Conservation (phyloP, 2,797 vertebrate species). For the Onychomys arenicola region DNA sequence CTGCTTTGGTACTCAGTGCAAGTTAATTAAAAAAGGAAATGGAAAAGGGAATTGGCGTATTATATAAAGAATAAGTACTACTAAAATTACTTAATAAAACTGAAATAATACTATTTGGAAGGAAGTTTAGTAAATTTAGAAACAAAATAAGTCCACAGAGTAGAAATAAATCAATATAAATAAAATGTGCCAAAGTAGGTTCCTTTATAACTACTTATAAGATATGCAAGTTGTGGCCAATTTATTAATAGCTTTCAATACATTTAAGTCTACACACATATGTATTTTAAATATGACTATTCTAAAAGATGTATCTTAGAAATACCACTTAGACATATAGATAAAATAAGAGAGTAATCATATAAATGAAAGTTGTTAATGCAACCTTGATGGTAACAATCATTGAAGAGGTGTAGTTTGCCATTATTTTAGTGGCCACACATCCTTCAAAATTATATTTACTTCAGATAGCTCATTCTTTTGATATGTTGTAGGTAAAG, state of each 20-base stretch:
- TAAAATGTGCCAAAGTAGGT: not conserved
- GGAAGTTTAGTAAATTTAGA: not conserved
- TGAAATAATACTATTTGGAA: not conserved
- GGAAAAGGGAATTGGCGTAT: not conserved
- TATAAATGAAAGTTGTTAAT: not conserved
- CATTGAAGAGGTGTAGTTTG: not conserved
- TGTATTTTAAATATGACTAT: not conserved
- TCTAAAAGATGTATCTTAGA: not conserved
- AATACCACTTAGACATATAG: not conserved
- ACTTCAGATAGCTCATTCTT: not conserved
- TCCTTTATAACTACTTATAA: not conserved
- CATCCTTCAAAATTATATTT: not conserved
- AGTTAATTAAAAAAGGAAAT: not conserved
- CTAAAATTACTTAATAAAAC: not conserved
- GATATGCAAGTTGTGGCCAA: not conserved
- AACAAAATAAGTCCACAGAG: not conserved
- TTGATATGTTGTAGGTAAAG: not conserved
- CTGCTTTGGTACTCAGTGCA: not conserved
- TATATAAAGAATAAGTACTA: not conserved
- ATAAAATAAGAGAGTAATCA: not conserved
- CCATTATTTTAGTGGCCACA: not conserved
- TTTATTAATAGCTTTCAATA: not conserved
- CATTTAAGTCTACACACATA: not conserved
- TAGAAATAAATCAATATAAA: not conserved
- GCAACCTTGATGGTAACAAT: not conserved